Evolutionary conservation across 2,888 invertebrate genomes (phyloP), one percentile per base, ranked within the genome.

Genomic region (Drosophila bunnanda): DNA sequence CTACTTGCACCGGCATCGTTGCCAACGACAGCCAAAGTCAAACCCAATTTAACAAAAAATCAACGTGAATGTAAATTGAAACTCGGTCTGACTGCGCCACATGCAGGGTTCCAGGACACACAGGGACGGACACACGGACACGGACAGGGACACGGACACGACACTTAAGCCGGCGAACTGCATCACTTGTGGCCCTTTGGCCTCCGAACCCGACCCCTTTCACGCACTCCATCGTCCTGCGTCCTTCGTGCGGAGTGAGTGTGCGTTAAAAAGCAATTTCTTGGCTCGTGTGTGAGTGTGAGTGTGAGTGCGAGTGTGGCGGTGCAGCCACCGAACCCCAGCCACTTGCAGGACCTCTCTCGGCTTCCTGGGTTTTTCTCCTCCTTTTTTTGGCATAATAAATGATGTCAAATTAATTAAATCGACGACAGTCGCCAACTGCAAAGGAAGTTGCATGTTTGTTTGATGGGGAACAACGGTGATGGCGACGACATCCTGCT

Each of bases 381-480:
- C 36, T 22, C 10, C 53, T 58, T 76, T 75, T 77, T 84, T 84
- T 70, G 80, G 76, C 83, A 85, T 82, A 84, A 88, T 84, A 85
- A 79, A 85, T 85, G 85, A 88, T 79, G 88, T 79, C 88, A 85
- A 88, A 83, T 83, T 83, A 83, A 83, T 88, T 83, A 76, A 87
- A 82, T 87, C 73, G 82, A 73, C 77, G 76, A 78, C 73, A 57
- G 57, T 58, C 48, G 46, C 48, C 52, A 69, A 53, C 75, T 50
- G 67, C 66, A 72, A 53, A 54, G 55, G 57, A 54, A 61, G 58
- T 62, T 60, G 68, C 50, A 62, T 62, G 74, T 74, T 61, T 52
- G 59, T 58, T 61, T 56, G 52, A 55, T 55, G 54, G 36, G 32
- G 53, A 28, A 46, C 46, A 46, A 46, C 46, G 46, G 38, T 32